These are phyloP conservation scores for Ctena decussata DNA, from an alignment of 2,888 invertebrate species.

Conservation along the genomic window DNA sequence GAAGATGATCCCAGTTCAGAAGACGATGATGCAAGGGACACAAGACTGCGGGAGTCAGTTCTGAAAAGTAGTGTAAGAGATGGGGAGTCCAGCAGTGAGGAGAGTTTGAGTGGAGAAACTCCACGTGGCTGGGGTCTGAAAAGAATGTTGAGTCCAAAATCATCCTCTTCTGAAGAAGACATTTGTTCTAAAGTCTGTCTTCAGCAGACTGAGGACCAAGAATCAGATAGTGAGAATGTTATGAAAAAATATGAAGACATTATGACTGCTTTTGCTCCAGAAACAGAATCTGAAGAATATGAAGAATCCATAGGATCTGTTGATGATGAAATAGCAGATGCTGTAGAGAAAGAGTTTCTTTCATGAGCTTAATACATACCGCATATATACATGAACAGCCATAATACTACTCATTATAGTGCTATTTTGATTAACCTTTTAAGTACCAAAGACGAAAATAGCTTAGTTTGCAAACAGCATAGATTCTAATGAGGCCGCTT, in stretches of 20 bases:
- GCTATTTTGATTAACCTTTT: no score
- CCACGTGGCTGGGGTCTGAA: slow-evolving; percentile 85
- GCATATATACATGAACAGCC: no score
- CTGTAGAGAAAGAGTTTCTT: slow-evolving; percentile 86
- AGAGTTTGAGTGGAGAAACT: slow-evolving; percentile 85
- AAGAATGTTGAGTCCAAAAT: slow-evolving; percentile 69
- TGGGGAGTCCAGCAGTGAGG: slow-evolving; percentile 78
- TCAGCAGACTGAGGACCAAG: slow-evolving; percentile 59
- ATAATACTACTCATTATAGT: no score
- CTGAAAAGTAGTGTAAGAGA: slow-evolving; percentile 46
- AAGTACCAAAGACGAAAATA: no score
- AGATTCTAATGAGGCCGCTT: no score
- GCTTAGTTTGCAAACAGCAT: no score
- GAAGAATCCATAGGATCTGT: slow-evolving; percentile 85
- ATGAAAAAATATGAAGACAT: slow-evolving; percentile 77
- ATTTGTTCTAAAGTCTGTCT: slow-evolving; percentile 66
- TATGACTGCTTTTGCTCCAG: slow-evolving; percentile 77
- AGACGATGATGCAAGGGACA: slow-evolving; percentile 73
- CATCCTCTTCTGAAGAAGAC: slow-evolving; percentile 68
- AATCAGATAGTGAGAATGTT: slow-evolving; percentile 79
- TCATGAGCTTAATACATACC: slow-evolving; percentile 20
- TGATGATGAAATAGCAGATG: slow-evolving; percentile 87
- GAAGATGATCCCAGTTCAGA: slow-evolving; percentile 72
- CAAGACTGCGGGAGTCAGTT: slow-evolving; percentile 83
- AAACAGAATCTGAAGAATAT: slow-evolving; percentile 69